phyloP scores from a whole-genome alignment of 2,113 vertebrate species.

The Urocitellus parryii region DNA sequence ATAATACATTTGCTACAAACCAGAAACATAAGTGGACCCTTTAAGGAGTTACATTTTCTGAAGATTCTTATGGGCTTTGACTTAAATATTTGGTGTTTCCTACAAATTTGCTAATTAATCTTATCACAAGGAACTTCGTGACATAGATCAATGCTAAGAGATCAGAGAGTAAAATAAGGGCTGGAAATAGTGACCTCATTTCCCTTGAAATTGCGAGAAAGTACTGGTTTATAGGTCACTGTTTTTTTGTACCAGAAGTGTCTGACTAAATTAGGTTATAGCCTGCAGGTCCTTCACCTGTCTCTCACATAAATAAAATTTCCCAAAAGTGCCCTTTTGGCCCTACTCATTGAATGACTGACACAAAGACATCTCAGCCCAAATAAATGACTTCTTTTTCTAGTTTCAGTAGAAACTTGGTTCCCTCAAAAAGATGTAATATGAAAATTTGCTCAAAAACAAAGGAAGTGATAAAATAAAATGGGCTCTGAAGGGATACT shows the following conservation, averaged over 20 bases:
- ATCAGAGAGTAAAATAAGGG: conserved; percentile 39
- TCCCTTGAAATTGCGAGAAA: conserved; percentile 58
- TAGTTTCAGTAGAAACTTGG: not conserved
- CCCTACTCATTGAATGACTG: not conserved
- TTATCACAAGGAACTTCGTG: conserved; percentile 58
- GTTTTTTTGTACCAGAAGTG: conserved; percentile 15
- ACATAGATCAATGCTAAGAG: conserved; percentile 49
- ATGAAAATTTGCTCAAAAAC: not conserved
- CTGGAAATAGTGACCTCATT: conserved; percentile 77
- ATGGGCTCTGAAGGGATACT: not conserved
- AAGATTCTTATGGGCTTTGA: not conserved
- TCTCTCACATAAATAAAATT: conserved; percentile 68
- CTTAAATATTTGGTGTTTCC: conserved; percentile 7
- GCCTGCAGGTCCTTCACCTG: conserved; percentile 68
- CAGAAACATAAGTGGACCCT: not conserved
- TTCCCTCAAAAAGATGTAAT: not conserved
- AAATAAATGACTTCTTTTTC: not conserved
- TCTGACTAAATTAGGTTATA: conserved; percentile 73
- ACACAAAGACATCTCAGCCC: not conserved
- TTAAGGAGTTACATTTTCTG: not conserved
- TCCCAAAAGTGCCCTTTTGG: conserved; percentile 40
- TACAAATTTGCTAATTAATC: not conserved
- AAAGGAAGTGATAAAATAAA: not conserved
- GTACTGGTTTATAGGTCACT: conserved; percentile 75
- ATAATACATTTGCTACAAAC: not conserved